Percentiles rank a stretch among this genome's conserved stretches.
phyloP scores from a whole-genome alignment of 2,113 vertebrate genomes.

The Sakesphorus luctuosus region DNA sequence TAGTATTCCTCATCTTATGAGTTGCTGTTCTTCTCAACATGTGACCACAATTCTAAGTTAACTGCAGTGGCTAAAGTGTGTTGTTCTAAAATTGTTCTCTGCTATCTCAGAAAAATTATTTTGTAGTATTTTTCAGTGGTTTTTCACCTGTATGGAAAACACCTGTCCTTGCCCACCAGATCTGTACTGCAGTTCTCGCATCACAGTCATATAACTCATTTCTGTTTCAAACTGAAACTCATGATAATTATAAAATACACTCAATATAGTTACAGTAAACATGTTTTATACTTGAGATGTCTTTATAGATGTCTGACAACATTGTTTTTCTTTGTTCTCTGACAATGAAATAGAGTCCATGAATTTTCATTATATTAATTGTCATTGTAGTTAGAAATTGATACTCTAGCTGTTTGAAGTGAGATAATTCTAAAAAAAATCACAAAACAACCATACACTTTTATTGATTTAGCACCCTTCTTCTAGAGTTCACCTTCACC shows the following conservation, averaged over 20 bases:
- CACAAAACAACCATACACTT: neutral
- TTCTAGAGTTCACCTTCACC: neutral
- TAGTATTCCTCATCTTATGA: neutral
- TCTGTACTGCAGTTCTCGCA: neutral
- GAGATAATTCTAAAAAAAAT: neutral
- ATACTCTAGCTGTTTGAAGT: neutral
- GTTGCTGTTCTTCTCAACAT: neutral
- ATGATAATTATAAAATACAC: neutral
- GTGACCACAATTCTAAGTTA: neutral
- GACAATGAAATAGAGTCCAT: neutral
- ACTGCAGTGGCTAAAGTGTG: neutral
- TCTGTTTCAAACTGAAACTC: neutral
- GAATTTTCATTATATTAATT: neutral
- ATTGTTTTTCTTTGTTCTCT: neutral
- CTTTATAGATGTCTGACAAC: neutral
- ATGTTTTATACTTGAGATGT: neutral
- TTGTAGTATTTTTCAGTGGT: neutral
- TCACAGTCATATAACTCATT: neutral
- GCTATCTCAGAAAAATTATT: neutral
- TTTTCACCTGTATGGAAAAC: neutral
- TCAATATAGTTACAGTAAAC: neutral
- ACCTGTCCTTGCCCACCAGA: neutral
- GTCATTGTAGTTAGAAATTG: neutral
- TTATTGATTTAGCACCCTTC: neutral
- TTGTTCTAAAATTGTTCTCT: neutral